Conservation (phyloP, 2,113 vertebrate species). For the Amia ocellicauda region DNA sequence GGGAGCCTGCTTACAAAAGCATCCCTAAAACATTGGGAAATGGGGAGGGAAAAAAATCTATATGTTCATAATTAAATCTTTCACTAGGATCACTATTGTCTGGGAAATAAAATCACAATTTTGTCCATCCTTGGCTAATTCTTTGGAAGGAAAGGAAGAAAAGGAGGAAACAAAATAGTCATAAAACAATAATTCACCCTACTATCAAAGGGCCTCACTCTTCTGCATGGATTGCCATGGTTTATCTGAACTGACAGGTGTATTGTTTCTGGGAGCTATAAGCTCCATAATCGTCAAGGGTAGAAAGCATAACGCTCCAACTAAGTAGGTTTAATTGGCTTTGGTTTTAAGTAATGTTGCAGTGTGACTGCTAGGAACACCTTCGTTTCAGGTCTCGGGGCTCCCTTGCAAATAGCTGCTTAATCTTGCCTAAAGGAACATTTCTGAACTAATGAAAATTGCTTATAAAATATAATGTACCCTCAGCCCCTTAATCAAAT, state of each 20-base stretch:
- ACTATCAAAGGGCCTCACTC: constrained; percentile 79
- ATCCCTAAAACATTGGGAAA: constrained; percentile 46
- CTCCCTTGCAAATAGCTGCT: constrained; percentile 85
- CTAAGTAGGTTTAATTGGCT: constrained; percentile 98
- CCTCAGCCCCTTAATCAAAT: constrained; percentile 97
- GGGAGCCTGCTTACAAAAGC: constrained; percentile 65
- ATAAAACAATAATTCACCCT: constrained; percentile 81
- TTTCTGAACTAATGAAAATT: constrained; percentile 95
- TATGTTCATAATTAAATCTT: constrained; percentile 75
- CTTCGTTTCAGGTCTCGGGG: constrained; percentile 83
- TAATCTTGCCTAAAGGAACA: constrained; percentile 96
- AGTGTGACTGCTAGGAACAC: constrained; percentile 81
- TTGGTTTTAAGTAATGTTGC: constrained; percentile 94
- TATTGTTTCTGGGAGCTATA: constrained; percentile 96
- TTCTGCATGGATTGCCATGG: constrained; percentile 90
- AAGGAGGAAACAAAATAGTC: constrained; percentile 73
- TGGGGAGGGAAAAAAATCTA: constrained; percentile 47
- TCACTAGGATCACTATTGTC: constrained; percentile 63
- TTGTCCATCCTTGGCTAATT: constrained; percentile 75
- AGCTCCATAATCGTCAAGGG: constrained; percentile 90
- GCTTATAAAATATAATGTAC: constrained; percentile 98
- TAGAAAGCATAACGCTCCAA: constrained; percentile 88
- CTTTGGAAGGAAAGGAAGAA: constrained; percentile 56
- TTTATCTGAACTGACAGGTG: constrained; percentile 96
- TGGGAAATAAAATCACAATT: constrained; percentile 67